Percentiles rank a stretch among this genome's conserved stretches.
These are phyloP conservation scores for Campylorhamphus procurvoides DNA, from an alignment of 2,113 vertebrate genomes.

Conservation along the genomic window DNA sequence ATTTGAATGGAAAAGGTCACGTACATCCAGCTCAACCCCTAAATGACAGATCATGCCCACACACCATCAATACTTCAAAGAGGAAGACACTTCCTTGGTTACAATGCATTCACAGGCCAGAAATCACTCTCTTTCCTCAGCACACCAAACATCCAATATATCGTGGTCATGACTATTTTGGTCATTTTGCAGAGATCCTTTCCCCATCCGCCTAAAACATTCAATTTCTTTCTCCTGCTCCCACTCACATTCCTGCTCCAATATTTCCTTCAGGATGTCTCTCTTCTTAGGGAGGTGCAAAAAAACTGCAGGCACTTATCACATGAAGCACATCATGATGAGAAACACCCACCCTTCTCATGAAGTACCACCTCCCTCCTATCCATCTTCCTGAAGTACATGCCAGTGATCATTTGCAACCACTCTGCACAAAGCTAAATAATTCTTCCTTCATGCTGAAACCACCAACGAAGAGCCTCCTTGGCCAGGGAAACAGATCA, in stretches of 20 bases:
- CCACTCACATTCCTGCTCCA: slow-evolving; percentile 30
- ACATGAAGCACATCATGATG: slow-evolving; percentile 35
- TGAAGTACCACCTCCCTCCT: slow-evolving; percentile 42
- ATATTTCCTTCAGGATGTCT: slow-evolving; percentile 43
- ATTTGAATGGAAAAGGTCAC: slow-evolving; percentile 55
- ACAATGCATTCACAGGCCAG: not conserved
- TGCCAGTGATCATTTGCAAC: slow-evolving; percentile 39
- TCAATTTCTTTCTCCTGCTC: slow-evolving; percentile 28
- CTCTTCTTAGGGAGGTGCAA: not conserved
- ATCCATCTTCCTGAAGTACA: slow-evolving; percentile 33
- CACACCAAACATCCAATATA: not conserved
- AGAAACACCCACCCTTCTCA: slow-evolving; percentile 51
- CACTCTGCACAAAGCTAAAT: not conserved
- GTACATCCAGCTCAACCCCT: slow-evolving; percentile 15
- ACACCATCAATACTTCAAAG: slow-evolving; percentile 29
- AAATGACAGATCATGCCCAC: slow-evolving; percentile 46
- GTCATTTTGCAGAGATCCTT: slow-evolving; percentile 14
- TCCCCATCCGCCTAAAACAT: slow-evolving; percentile 14
- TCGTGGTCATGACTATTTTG: slow-evolving; percentile 19
- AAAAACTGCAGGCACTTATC: slow-evolving; percentile 30
- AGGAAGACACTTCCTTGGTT: slow-evolving; percentile 45
- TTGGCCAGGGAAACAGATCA: not conserved
- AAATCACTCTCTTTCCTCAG: slow-evolving; percentile 24
- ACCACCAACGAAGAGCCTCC: not conserved
- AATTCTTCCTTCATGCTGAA: slow-evolving; percentile 14